Evolutionary conservation across 2,113 vertebrate genomes (phyloP), one percentile per base, ranked within the genome.

Genomic region (Sceloporus undulatus): DNA sequence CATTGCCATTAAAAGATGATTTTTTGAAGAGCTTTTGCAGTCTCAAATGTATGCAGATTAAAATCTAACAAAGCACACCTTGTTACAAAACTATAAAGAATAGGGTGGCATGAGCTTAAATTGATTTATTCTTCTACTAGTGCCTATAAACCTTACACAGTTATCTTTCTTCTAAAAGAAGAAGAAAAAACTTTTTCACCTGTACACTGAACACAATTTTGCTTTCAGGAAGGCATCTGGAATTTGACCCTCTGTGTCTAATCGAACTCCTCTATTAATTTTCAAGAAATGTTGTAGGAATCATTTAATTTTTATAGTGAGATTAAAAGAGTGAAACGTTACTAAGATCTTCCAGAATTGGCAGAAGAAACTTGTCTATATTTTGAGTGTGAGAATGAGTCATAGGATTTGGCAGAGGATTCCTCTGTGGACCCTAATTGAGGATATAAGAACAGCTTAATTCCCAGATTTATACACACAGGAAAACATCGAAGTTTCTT

Each of bases 11-110:
- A 97, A 98, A 97, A 97, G 96, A 97, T 97, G 96, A 97, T 97
- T 97, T 82, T 86, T 97, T 96, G 95, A 96, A 97, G 96, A 97
- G 96, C 95, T 96, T 79, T 96, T 96, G 95, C 96, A 96, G 95
- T 96, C 96, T 97, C 96, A 96, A 95, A 97, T 97, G 95, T 96
- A 96, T 97, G 94, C 96, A 98, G 97, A 98, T 97, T 97, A 97
- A 97, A 97, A 97, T 97, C 97, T 96, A 97, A 97, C 96, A 97
- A 96, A 97, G 96, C 97, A 97, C 96, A 97, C 96, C 97, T 97
- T 97, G 96, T 97, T 97, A 96, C 96, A 96, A 94, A 97, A 96
- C 96, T 97, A 94, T 96, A 96, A 96, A 96, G 96, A 96, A 96
- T 93, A 93, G 94, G 93, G 92, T 94, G 96, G 91, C 96, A 95